Conservation (phyloP, 2,888 invertebrate species). For the Drosophila yooni region DNA sequence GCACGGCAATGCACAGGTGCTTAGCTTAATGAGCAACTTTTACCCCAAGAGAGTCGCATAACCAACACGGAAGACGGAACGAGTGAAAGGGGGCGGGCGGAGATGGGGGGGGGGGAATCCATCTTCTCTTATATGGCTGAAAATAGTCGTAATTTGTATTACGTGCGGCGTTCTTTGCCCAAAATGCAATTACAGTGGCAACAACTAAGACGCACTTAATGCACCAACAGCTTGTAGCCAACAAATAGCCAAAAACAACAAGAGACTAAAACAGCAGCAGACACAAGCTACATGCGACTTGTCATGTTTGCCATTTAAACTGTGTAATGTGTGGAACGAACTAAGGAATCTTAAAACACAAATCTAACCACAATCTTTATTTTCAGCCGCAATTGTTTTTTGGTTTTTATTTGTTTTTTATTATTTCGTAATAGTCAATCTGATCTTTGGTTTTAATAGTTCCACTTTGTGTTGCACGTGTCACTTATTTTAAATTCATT, state of each 20-base stretch:
- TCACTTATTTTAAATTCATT: slow-evolving; percentile 18
- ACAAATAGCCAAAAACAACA: slow-evolving; percentile 31
- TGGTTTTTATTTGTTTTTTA: neutral
- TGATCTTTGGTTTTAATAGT: slow-evolving; percentile 16
- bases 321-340: slow-evolving; percentile 67
- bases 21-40: slow-evolving; percentile 24
- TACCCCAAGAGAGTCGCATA: slow-evolving; percentile 24
- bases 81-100: neutral
- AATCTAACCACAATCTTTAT: slow-evolving; percentile 31
- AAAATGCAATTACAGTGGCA: slow-evolving; percentile 26
- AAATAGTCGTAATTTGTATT: slow-evolving; percentile 34
- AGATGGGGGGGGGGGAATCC: neutral
- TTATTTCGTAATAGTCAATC: slow-evolving; percentile 2
- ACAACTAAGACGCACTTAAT: slow-evolving; percentile 36
- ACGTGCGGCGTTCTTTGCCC: slow-evolving; percentile 38
- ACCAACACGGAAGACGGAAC: slow-evolving; percentile 26
- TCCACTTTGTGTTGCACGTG: slow-evolving; percentile 16
- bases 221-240: slow-evolving; percentile 47
- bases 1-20: slow-evolving; percentile 47
- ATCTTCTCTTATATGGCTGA: slow-evolving; percentile 2
- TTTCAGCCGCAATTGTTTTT: slow-evolving; percentile 7
- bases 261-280: neutral
- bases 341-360: slow-evolving; percentile 38
- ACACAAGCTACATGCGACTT: slow-evolving; percentile 15
- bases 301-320: slow-evolving; percentile 54